Evolutionary conservation across 1,140 invertebrate species (phyloP), one percentile per base, ranked within the genome.

Genomic region (Adoxophyes honmai): DNA sequence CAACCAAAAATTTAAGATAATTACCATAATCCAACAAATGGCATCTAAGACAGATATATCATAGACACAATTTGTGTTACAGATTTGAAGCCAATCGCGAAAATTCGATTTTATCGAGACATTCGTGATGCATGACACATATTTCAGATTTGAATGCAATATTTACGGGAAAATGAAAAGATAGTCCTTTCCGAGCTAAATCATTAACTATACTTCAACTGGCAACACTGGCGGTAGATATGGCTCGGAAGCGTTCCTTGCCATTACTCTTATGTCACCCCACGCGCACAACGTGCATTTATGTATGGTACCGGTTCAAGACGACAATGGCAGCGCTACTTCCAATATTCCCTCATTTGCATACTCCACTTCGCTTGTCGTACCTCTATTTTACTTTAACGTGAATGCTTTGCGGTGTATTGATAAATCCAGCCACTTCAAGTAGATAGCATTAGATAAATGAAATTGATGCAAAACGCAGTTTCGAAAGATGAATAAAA

Each of bases 331-430:
- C 64, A 62, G 60, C 67, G 62, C 66, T 66, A 73, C 72, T 75
- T 59, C 69, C 73, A 75, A 78, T 81, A 78, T 69, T 71, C 57
- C 64, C 64, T 73, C 70, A 84, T 86, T 84, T 84, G 75, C 81
- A 86, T 86, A 75, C 67, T 73, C 75, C 67, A 73, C 70, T 68
- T 58, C 66, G 62, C 13, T 54, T 69, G 69, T 61, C 59, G 64
- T 68, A 70, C 55, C 64, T 60, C 62, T 48, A 44, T 48, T 48
- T 33, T 33, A 11, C 59, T 62, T 63, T 64, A 68, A 76, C 73
- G 75, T 69, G 70, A 60, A 68, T 66, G 62, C 55, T 68, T 70
- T 66, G 59, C 53, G 58, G 34, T 39, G 57, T 42, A 44, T 51
- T 60, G 44, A 39, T 59, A 55, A 44, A 44, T 44, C 10, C 15